Conservation (phyloP, 2,888 invertebrate species). For the Tipula vernalis region DNA sequence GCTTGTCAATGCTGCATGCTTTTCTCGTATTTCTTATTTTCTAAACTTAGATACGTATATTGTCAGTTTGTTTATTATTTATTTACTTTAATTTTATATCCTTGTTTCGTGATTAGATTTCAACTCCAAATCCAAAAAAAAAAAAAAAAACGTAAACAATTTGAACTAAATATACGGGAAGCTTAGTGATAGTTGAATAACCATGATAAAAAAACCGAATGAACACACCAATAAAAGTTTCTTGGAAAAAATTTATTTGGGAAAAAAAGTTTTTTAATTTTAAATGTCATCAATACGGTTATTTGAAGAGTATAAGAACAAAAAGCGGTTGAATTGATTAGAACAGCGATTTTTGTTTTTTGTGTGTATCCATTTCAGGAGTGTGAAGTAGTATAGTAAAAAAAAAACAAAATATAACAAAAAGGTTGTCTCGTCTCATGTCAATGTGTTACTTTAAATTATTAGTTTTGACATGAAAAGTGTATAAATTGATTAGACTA, state of each 20-base stretch:
- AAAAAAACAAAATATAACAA: too few relatives aligned
- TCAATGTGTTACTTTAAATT: not conserved
- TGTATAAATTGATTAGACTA: not conserved
- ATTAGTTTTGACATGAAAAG: not conserved
- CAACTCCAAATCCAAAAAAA: not conserved
- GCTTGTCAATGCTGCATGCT: not conserved
- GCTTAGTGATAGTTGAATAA: not conserved
- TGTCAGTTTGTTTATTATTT: not conserved
- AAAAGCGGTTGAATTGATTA: not conserved
- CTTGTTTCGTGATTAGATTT: not conserved
- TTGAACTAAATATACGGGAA: not conserved
- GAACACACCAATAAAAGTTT: not conserved
- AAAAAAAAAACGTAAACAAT: not conserved
- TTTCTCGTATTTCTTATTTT: not conserved
- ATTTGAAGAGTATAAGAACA: not conserved
- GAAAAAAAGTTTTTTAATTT: not conserved
- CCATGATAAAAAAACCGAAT: not conserved
- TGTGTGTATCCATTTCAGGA: too few relatives aligned
- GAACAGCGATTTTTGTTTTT: not conserved
- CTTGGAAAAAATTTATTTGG: not conserved
- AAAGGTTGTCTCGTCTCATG: too few relatives aligned
- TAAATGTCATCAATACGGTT: not conserved
- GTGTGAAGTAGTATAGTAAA: too few relatives aligned
- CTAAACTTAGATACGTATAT: not conserved
- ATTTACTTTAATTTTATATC: not conserved